Base-by-base conservation (phyloP, 37 sponge, comb jelly and placozoan genomes). In the Agelas oroides region DNA sequence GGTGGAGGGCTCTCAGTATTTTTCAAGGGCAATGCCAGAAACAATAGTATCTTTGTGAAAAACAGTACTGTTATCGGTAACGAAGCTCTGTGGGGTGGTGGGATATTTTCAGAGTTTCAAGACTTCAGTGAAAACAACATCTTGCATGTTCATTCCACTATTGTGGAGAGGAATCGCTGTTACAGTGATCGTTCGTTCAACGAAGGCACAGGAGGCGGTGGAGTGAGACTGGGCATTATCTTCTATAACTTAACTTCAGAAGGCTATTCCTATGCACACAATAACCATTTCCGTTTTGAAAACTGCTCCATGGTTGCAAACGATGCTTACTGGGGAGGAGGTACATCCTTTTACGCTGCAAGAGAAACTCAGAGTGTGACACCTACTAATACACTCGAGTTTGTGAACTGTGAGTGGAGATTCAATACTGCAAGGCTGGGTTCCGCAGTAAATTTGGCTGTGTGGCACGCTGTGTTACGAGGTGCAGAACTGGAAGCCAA, bases 311-410 rank as follows among this genome's bases (percentile, higher is more conserved):
- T 90, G 25, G 59, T 0, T 57, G 12, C 21, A 1, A 90, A 90
- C 40, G 24, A 36, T n/a, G 91, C 91, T 6, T 85, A 85, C 54
- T 90, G 37, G 74, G 91, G 91, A 25, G 91, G 91, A 40, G 91
- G 91, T 37, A 23, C 85, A 33, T 90, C 91, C 14, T 69, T 84
- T 36, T 75, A 67, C 38, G 52, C 76, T 0, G 63, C 91, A 1
- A 73, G 80, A 21, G 81, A 89, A 39, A 31, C 70, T 39, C 2
- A 27, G 21, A 34, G 41, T 21, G 2, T 40, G 1, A 19, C 11
- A 0, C 56, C 90, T 40, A 62, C 84, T 28, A 89, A 89, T 60
- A 46, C 55, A 19, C 63, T 89, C 19, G 32, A 25, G 0, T 89
- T 89, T 40, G 14, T 62, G 46, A 53, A 72, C 65, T 80, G 86